Percentiles rank a stretch among this genome's conserved stretches.
phyloP scores from a whole-genome alignment of 2,888 invertebrate genomes.

The Sesia bembeciformis region DNA sequence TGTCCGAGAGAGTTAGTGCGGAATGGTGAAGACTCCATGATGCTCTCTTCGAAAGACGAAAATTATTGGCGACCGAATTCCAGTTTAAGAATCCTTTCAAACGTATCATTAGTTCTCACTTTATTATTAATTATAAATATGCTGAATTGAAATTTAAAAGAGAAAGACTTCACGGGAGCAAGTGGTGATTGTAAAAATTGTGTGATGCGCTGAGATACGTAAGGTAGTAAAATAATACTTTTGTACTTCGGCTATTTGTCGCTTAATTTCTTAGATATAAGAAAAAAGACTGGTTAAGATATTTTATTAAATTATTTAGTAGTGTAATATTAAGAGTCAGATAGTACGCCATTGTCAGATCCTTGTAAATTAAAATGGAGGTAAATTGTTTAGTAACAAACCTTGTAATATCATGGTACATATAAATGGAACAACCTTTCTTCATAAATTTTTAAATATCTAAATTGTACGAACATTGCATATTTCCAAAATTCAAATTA shows the following conservation, averaged over 20 bases:
- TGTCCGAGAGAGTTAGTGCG: constrained; percentile 40
- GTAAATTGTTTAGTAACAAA: no score
- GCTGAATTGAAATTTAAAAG: constrained; percentile 10
- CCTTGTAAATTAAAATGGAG: no score
- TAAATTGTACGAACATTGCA: no score
- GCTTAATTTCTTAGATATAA: constrained; percentile 23
- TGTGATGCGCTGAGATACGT: no score
- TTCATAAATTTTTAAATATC: no score
- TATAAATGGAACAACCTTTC: no score
- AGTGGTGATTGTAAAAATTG: constrained; percentile 8
- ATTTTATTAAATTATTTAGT: constrained; percentile 41
- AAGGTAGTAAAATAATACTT: constrained; percentile 3
- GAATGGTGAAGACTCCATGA: constrained; percentile 56
- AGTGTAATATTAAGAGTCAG: constrained; percentile 3
- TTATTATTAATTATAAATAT: constrained; percentile 22
- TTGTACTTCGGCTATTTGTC: background rate
- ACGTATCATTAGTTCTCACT: constrained; percentile 25
- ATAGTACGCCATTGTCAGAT: constrained; percentile 1
- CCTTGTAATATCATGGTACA: no score
- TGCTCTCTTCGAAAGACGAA: constrained; percentile 61
- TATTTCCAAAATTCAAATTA: no score
- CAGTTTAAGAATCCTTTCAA: constrained; percentile 26
- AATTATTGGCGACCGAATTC: constrained; percentile 47
- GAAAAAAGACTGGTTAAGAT: constrained; percentile 58
- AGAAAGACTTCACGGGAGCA: constrained; percentile 11